Evolutionary conservation across 2,888 invertebrate species (phyloP).

Genomic region (Phengaris arion): DNA sequence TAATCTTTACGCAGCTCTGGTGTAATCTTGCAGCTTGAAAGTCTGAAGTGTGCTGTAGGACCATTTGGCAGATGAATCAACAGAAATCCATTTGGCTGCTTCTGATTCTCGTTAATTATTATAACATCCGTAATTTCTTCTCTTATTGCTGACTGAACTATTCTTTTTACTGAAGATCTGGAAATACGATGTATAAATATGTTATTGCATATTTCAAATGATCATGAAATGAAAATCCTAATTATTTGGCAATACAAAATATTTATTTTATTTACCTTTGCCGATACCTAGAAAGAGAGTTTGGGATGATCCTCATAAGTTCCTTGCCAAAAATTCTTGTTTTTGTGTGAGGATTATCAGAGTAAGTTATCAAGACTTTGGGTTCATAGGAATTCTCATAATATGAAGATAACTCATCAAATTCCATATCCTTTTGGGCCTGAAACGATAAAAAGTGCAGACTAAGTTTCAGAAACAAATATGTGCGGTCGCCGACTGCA

Average conservation of each 20-base stretch:
- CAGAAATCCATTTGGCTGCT: constrained; percentile 94
- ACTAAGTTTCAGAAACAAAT: not conserved
- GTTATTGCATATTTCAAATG: too few species aligned
- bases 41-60: constrained; percentile 96
- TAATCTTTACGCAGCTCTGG: constrained; percentile 89
- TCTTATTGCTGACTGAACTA: constrained; percentile 90
- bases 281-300: constrained; percentile 91
- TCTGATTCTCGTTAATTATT: constrained; percentile 95
- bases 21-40: constrained; percentile 95
- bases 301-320: constrained; percentile 93
- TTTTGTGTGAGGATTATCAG: constrained; percentile 93
- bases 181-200: constrained; percentile 16
- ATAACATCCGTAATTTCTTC: constrained; percentile 92
- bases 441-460: constrained; percentile 43
- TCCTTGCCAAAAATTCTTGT: constrained; percentile 96
- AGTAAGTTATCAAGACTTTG: constrained; percentile 96
- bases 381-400: constrained; percentile 92
- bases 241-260: not conserved
- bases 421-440: constrained; percentile 84
- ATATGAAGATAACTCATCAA: constrained; percentile 93
- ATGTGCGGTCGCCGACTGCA: too few species aligned
- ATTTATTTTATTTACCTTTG: constrained; percentile 64
- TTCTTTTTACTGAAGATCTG: constrained; percentile 94
- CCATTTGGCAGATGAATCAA: constrained; percentile 97
- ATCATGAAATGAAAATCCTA: too few species aligned